phyloP scores from a whole-genome alignment of 2,888 invertebrate genomes.

The Parnassius apollo region DNA sequence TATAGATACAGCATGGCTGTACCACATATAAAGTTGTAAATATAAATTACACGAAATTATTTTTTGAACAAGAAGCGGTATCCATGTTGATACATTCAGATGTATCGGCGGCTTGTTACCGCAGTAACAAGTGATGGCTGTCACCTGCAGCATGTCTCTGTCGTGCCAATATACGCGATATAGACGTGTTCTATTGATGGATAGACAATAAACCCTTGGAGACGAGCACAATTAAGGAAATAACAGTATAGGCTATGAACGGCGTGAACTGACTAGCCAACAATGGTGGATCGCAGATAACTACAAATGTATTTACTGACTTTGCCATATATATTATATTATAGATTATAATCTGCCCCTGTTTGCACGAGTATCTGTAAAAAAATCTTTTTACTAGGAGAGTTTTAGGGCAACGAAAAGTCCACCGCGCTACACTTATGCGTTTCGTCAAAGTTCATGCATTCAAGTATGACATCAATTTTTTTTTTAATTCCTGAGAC shows the following conservation, averaged over 20 bases:
- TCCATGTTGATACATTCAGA: conserved; percentile 33
- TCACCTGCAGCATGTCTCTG: conserved; percentile 43
- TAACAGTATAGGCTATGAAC: not conserved
- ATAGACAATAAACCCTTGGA: conserved; percentile 17
- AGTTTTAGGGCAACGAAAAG: no score
- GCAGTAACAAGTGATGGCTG: conserved; percentile 64
- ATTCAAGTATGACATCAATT: no score
- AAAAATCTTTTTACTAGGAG: not conserved
- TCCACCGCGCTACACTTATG: no score
- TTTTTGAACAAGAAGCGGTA: conserved; percentile 18
- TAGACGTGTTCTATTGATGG: conserved; percentile 16
- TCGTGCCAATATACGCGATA: conserved; percentile 15
- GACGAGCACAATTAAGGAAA: conserved; percentile 14
- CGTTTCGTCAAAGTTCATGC: no score
- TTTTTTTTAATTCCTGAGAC: no score
- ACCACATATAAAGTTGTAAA: no score
- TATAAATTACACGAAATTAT: not conserved
- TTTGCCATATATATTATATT: no score
- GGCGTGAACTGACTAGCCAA: not conserved
- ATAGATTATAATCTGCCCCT: no score
- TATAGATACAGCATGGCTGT: no score
- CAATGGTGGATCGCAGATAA: no score
- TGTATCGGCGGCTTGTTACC: conserved; percentile 53
- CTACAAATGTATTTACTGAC: no score
- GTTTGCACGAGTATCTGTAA: no score